Evolutionary conservation across 1,140 invertebrate genomes (phyloP), one percentile per base, ranked within the genome.

Genomic region (Halictus rubicundus): DNA sequence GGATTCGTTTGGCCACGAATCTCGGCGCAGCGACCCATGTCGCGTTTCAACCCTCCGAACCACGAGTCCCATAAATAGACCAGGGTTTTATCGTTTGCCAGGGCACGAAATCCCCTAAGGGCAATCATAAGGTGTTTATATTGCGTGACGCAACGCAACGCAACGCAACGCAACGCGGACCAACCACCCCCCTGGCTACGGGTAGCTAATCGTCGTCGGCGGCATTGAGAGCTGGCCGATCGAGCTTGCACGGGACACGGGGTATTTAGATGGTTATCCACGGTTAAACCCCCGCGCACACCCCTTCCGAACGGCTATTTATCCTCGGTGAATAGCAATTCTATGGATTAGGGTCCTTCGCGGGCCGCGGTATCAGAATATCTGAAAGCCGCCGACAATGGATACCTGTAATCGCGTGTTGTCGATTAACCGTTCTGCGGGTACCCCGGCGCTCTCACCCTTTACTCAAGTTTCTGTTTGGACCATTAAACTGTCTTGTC

Each of bases 121-220:
- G 84, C 77, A 78, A 86, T 86, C 77, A 86, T 86, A 86, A 86
- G 85, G 84, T 86, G 77, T 86, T 86, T 86, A 86, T 86, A 86
- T 83, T 70, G 65, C 83, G 52, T 85, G 72, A 83, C 80, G 63
- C 68, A 37, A 60, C 52, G 57, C 69, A 54, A 81, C 66, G 60
- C 19, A 8, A 49, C 80, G 52, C 82, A 68, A 83, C 76, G 60
- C 68, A 25, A 60, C 46, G 59, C 69, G 59, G 74, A 57, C 54
- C 23, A 4, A 42, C 16, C 32, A 32, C 4, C 49, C 49, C 49
- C 49, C 42, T n/a, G 61, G 49, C 25, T 52, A 72, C 25, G 7
- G 60, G 71, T 7, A 52, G 69, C 77, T 86, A 83, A 86, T 86
- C 81, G 84, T 86, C 81, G 84, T 71, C 73, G 64, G 19, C 27